Base-by-base conservation (phyloP, 2,888 invertebrate genomes). In the Minunthozetes semirufus region DNA sequence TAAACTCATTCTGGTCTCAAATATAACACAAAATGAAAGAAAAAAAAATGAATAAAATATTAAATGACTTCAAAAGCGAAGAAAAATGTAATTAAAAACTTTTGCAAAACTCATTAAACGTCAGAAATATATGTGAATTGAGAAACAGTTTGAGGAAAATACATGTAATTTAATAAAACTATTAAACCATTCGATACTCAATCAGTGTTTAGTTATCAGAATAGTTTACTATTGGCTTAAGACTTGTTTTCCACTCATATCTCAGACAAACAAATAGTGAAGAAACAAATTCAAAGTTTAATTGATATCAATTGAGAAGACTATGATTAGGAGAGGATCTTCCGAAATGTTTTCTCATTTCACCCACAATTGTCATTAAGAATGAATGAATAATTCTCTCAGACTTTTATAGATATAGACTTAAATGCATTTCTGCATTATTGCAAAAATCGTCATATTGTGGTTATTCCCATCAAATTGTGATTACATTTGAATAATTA, bases 1-100 rank as follows among this genome's bases (percentile, higher is more conserved):
- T 42, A 72, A 33, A 75, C 72, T 72, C 70, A 70, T 74, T 68
- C 5, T 42, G 15, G 13, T 5, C 19, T 8, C 1, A 42, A 61
- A 17, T 13, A 27, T 61, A 4, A 27, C 8, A 27, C 61, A 22
- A 27, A 25, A n/a, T 25, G 13, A 13, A 29, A 61, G 27, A 17
- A 22, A 25, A 2, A 27, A 25, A 59, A 53, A 53, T 53, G n/a
- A 33, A 33, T 33, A 33, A 33, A 42, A 42, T 42, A 42, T 42
- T 11, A 42, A 42, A 42, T 42, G 5, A 42, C 42, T 42, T 42
- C 11, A 9, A 42, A 42, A 42, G 1, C 11, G 8, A 42, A 42
- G 42, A 13, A 1, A 33, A 61, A 25, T 61, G 19, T 27, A 61
- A 42, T 42, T 42, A 42, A 42, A 42, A 33, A 33, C 33, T 3